Evolutionary conservation across 1,140 invertebrate genomes (phyloP).

Genomic region (Drosophila orena): DNA sequence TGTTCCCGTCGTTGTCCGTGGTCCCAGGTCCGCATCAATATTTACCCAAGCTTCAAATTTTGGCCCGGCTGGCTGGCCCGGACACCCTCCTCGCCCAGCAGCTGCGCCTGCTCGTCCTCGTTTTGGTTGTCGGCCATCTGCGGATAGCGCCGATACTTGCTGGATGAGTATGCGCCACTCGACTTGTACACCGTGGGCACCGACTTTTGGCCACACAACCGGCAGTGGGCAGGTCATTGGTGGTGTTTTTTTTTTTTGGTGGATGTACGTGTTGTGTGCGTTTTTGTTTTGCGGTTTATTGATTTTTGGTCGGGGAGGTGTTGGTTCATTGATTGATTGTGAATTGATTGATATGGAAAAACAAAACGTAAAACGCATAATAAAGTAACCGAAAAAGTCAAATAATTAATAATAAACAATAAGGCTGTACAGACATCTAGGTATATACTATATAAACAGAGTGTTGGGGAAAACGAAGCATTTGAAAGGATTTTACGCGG

Average conservation of each 20-base stretch:
- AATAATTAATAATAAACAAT: slow-evolving; percentile 45
- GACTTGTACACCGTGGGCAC: slow-evolving; percentile 82
- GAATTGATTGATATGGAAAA: slow-evolving; percentile 65
- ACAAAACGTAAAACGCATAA: slow-evolving; percentile 74
- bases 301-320: slow-evolving; percentile 34
- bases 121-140: slow-evolving; percentile 96
- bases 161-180: slow-evolving; percentile 65
- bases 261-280: slow-evolving; percentile 32
- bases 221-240: slow-evolving; percentile 19
- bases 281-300: slow-evolving; percentile 47
- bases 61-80: slow-evolving; percentile 96
- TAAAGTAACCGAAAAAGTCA: slow-evolving; percentile 60
- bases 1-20: slow-evolving; percentile 3
- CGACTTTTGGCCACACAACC: slow-evolving; percentile 78
- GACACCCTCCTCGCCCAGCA: slow-evolving; percentile 97
- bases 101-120: slow-evolving; percentile 96
- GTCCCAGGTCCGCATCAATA: slow-evolving; percentile 68
- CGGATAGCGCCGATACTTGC: slow-evolving; percentile 83
- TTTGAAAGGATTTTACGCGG: background rate
- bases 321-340: slow-evolving; percentile 52
- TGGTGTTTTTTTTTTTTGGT: slow-evolving; percentile 27
- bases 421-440: slow-evolving; percentile 37
- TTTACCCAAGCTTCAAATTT: slow-evolving; percentile 95
- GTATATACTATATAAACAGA: slow-evolving; percentile 26
- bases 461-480: background rate